Conservation (phyloP, 2,113 vertebrate species). For the Craseonycteris thonglongyai region DNA sequence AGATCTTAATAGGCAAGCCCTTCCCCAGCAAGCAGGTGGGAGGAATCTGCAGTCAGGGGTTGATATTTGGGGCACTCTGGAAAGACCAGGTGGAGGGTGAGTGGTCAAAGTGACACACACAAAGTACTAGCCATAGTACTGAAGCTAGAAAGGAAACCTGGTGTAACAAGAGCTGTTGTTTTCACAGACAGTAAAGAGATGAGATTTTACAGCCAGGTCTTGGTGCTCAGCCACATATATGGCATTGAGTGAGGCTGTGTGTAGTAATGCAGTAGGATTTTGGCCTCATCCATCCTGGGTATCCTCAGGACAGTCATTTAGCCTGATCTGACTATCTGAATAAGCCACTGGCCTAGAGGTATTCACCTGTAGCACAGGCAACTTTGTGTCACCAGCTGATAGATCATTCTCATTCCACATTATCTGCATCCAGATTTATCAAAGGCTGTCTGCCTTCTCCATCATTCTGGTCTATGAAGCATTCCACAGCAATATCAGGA, state of each 20-base stretch:
- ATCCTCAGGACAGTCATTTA: neutral
- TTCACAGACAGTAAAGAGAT: neutral
- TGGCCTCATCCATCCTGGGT: neutral
- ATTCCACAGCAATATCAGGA: neutral
- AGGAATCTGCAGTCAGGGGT: neutral
- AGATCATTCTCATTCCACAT: neutral
- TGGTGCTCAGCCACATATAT: neutral
- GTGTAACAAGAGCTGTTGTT: neutral
- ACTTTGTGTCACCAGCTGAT: neutral
- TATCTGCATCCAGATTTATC: neutral
- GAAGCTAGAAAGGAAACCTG: neutral
- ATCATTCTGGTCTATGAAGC: neutral
- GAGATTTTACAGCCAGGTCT: neutral
- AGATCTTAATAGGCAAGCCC: neutral
- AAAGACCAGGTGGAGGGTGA: neutral
- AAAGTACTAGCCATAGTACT: neutral
- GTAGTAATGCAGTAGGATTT: neutral
- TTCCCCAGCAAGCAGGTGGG: neutral
- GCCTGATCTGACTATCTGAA: neutral
- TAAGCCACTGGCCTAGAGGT: neutral
- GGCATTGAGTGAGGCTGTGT: neutral
- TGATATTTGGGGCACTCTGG: neutral
- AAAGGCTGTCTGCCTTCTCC: neutral
- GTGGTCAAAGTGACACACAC: neutral
- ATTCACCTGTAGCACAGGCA: neutral